phyloP scores from a whole-genome alignment of 1,140 invertebrate species.

The Bombus waltoni region DNA sequence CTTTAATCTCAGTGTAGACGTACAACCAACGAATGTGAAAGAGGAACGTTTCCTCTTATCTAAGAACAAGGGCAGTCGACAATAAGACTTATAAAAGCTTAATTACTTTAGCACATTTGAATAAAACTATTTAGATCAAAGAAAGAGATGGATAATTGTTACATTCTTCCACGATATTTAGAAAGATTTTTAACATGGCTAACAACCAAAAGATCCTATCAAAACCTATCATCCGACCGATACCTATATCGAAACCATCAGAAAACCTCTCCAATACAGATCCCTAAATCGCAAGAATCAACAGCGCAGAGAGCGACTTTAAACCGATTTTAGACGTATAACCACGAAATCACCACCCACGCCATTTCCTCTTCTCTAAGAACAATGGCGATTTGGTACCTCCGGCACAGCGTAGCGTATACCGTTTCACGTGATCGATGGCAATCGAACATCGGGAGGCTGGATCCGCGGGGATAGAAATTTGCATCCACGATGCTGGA shows the following conservation, averaged over 20 bases:
- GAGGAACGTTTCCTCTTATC: background rate
- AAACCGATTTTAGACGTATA: background rate
- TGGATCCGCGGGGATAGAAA: conserved; percentile 42
- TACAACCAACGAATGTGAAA: background rate
- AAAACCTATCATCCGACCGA: background rate
- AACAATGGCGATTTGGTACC: conserved; percentile 17
- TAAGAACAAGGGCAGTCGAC: background rate
- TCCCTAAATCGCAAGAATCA: background rate
- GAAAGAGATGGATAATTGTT: background rate
- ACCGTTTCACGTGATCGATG: conserved; percentile 39
- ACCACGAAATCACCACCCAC: background rate
- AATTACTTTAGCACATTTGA: no score
- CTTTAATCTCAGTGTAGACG: background rate
- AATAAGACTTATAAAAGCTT: background rate
- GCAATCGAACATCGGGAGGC: conserved; percentile 21
- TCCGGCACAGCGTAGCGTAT: background rate
- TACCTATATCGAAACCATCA: background rate
- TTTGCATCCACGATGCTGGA: conserved; percentile 66
- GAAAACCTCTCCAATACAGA: background rate
- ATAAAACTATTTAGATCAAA: no score
- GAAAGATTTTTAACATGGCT: background rate
- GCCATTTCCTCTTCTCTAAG: conserved; percentile 16
- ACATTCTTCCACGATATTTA: background rate
- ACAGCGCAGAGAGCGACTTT: background rate
- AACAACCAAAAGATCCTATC: background rate